Evolutionary conservation across 2,888 invertebrate genomes (phyloP).

Genomic region (Molanna angustata): DNA sequence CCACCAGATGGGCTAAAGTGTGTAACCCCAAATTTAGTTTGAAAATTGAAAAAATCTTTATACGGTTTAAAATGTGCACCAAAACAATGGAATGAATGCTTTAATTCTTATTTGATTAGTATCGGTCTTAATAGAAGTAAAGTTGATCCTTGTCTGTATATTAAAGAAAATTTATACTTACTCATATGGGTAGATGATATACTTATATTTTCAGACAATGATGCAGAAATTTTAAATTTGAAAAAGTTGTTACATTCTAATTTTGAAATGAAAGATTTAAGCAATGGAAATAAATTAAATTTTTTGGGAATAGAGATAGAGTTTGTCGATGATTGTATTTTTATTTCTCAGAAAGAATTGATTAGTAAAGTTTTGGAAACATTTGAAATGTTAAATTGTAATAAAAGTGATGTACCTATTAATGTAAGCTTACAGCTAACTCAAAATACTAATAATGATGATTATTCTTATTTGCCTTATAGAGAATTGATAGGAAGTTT

Average conservation of each 20-base stretch:
- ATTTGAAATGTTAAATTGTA: background rate
- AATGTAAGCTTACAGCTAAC: background rate
- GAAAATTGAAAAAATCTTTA: background rate
- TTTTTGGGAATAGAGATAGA: background rate
- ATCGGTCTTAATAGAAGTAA: background rate
- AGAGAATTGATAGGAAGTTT: background rate
- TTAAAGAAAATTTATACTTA: background rate
- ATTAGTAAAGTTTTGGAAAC: background rate
- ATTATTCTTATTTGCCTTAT: background rate
- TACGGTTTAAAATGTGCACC: background rate
- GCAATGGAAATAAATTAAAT: background rate
- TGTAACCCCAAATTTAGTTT: too few species aligned
- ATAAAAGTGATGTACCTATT: background rate
- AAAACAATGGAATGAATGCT: background rate
- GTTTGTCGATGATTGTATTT: background rate
- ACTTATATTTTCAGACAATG: background rate
- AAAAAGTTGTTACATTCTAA: background rate
- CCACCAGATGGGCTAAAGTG: background rate
- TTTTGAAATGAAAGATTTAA: background rate
- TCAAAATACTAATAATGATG: background rate
- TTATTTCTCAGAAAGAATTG: background rate
- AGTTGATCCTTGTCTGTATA: background rate
- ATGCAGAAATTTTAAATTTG: background rate
- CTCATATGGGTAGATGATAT: background rate
- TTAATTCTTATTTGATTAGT: background rate